phyloP scores from a whole-genome alignment of 2,797 vertebrate species.

The Pygocentrus nattereri region DNA sequence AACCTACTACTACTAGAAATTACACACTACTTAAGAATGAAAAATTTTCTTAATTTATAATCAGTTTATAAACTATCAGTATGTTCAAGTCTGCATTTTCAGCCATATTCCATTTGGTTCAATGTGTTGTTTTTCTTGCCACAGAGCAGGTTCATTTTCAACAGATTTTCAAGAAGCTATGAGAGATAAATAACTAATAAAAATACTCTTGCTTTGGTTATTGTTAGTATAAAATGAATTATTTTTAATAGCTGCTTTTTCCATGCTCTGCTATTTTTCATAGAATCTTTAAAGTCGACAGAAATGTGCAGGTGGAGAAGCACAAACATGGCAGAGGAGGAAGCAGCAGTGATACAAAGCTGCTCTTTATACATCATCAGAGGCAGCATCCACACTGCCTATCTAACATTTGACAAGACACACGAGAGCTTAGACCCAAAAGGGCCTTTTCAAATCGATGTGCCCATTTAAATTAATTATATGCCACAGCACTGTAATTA shows the following conservation, averaged over 20 bases:
- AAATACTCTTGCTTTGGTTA: not conserved
- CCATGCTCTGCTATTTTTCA: not conserved
- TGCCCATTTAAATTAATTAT: constrained; percentile 26
- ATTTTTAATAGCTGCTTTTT: not conserved
- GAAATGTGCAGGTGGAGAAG: not conserved
- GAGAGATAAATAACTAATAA: not conserved
- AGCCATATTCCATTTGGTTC: too few relatives aligned
- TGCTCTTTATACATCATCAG: constrained; percentile 10
- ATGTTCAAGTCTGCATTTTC: too few relatives aligned
- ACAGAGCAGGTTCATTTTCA: too few relatives aligned
- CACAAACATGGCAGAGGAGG: not conserved
- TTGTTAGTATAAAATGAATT: not conserved
- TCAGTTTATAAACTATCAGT: too few relatives aligned
- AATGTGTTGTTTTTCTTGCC: too few relatives aligned
- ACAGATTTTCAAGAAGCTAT: not conserved
- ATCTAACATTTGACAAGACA: constrained; percentile 40
- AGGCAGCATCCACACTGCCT: constrained; percentile 1
- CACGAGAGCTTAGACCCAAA: constrained; percentile 14
- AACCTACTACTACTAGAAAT: too few relatives aligned
- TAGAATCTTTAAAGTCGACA: not conserved
- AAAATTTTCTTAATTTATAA: too few relatives aligned
- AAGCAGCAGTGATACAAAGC: not conserved
- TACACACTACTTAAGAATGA: too few relatives aligned
- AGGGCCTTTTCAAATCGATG: constrained; percentile 4
- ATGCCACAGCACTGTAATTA: constrained; percentile 22